These are phyloP conservation scores for Auanema sp. DNA, from an alignment of 2,888 invertebrate species.

Conservation along the genomic window DNA sequence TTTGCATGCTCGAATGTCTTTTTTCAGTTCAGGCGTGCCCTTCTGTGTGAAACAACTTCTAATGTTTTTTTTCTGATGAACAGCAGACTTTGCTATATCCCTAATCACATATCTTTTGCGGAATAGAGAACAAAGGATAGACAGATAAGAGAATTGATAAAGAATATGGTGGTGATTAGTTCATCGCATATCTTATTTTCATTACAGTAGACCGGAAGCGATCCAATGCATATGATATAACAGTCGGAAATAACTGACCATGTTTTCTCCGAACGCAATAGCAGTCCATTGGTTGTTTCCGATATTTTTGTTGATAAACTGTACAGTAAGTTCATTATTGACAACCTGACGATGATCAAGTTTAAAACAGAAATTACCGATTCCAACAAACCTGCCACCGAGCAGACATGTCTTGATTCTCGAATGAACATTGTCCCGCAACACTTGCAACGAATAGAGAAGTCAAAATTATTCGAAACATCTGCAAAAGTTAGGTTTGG, in stretches of 20 bases:
- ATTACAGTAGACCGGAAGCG: no score
- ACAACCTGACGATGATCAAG: conserved; percentile 17
- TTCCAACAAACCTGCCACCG: conserved; percentile 35
- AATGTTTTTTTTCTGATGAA: no score
- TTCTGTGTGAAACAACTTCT: no score
- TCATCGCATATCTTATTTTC: no score
- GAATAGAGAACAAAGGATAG: no score
- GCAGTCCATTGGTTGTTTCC: conserved; percentile 47
- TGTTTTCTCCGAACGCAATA: conserved; percentile 32
- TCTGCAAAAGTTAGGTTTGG: neutral
- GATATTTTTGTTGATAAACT: conserved; percentile 37
- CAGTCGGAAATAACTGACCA: conserved; percentile 19
- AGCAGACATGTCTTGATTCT: conserved; percentile 31
- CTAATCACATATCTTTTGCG: no score
- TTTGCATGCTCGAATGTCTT: neutral
- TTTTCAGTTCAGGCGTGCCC: no score
- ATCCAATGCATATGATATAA: no score
- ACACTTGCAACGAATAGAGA: neutral
- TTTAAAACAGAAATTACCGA: neutral
- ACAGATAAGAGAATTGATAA: no score
- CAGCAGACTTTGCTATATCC: no score
- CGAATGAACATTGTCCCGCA: conserved; percentile 27
- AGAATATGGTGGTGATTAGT: no score
- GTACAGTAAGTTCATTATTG: conserved; percentile 35
- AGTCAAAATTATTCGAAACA: conserved; percentile 1